A percentile compares a stretch with the other conserved stretches of the same genome.
phyloP scores from a whole-genome alignment of 2,888 invertebrate species.

The Platycheirus albimanus region DNA sequence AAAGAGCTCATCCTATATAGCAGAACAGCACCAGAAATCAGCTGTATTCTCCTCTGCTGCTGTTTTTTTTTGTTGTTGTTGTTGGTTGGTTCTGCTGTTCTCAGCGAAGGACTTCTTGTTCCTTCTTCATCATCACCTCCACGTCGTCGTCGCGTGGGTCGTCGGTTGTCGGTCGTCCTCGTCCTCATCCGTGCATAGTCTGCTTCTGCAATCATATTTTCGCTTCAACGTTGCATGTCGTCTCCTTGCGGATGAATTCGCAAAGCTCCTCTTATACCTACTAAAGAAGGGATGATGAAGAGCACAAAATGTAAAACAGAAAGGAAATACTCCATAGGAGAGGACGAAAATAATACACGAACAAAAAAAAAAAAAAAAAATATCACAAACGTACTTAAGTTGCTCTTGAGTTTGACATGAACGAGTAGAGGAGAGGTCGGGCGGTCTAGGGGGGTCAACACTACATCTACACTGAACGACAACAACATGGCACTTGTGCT shows the following conservation, averaged over 20 bases:
- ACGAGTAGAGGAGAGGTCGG: constrained; percentile 1
- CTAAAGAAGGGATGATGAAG: constrained; percentile 45
- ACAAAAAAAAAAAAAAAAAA: constrained; percentile 33
- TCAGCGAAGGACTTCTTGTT: constrained; percentile 64
- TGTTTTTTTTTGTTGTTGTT: too few species aligned
- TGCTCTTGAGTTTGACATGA: constrained; percentile 45
- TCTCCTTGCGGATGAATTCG: constrained; percentile 47
- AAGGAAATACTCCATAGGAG: constrained; percentile 52
- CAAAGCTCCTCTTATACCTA: constrained; percentile 50
- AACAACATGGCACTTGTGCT: constrained; percentile 70
- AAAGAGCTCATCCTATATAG: constrained; percentile 25
- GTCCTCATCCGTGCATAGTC: constrained; percentile 4
- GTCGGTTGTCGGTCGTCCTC: not conserved
- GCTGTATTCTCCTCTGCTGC: constrained; percentile 51
- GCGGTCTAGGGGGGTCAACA: constrained; percentile 27
- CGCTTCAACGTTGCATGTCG: constrained; percentile 21
- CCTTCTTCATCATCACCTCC: constrained; percentile 51
- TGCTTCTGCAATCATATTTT: constrained; percentile 48
- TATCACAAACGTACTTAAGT: constrained; percentile 68
- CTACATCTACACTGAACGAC: constrained; percentile 58
- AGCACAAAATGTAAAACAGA: constrained; percentile 34
- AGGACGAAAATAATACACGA: constrained; percentile 20
- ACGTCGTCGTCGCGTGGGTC: not conserved
- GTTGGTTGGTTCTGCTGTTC: too few species aligned
- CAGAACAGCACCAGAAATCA: constrained; percentile 49